Conservation (phyloP, 2,888 invertebrate species). For the Sylvicola fuscatus region DNA sequence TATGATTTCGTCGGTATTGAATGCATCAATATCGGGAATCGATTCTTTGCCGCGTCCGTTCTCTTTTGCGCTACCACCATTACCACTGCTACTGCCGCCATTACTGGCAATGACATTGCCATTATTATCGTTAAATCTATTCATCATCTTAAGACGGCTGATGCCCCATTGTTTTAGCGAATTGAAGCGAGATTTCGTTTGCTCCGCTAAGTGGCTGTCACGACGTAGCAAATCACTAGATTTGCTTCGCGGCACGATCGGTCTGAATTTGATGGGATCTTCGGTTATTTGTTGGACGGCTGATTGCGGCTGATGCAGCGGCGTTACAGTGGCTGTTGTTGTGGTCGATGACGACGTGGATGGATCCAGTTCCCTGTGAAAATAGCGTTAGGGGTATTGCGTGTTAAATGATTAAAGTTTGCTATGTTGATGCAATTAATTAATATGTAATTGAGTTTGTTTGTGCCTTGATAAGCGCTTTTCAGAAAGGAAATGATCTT, state of each 20-base stretch:
- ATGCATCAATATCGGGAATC: constrained; percentile 32
- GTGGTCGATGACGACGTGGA: constrained; percentile 1
- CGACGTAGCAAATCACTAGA: constrained; percentile 60
- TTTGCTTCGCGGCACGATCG: constrained; percentile 39
- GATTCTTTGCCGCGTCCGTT: constrained; percentile 16
- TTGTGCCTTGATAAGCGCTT: too few relatives aligned
- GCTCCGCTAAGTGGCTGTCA: constrained; percentile 31
- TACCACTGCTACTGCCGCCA: constrained; percentile 5
- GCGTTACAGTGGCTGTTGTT: background rate
- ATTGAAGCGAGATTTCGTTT: constrained; percentile 44
- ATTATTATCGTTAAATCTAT: constrained; percentile 27
- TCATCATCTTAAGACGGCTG: constrained; percentile 53
- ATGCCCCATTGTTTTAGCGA: constrained; percentile 71
- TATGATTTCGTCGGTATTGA: constrained; percentile 44
- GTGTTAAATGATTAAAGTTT: too few relatives aligned
- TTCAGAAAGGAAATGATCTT: too few relatives aligned
- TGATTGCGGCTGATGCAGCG: too few relatives aligned
- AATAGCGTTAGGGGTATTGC: constrained; percentile 3
- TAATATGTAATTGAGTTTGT: too few relatives aligned
- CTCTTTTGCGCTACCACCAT: constrained; percentile 6
- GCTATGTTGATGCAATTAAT: too few relatives aligned
- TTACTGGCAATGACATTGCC: constrained; percentile 24
- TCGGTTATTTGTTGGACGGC: constrained; percentile 13
- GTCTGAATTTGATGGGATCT: constrained; percentile 19
- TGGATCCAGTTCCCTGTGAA: constrained; percentile 8